Base-by-base conservation (phyloP, 2,797 vertebrate genomes). In the Echiichthys vipera region DNA sequence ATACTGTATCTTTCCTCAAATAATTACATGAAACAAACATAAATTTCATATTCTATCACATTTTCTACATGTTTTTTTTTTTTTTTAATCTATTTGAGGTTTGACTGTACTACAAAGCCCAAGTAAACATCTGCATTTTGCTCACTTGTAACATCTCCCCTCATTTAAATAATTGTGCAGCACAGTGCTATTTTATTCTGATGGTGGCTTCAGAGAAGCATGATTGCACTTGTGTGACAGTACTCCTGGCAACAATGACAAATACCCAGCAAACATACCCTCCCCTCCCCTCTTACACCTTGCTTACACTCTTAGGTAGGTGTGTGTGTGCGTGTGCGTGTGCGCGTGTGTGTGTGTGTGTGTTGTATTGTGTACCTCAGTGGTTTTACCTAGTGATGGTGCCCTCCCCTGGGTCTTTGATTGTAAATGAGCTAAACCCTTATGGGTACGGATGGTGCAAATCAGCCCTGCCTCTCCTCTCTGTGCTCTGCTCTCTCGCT, bases 391-490 rank as follows among this genome's bases (percentile, higher is more conserved):
- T 70, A 71, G 81, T 46, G 29, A 78, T 59, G 61, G 40, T 68
- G 46, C 47, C 57, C 27, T 92, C 93, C 90, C 88, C 45, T 29
- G 90, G 86, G 92, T 92, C 91, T 93, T 93, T 92, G 83, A 88
- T 91, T 89, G 91, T 93, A 92, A 93, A 90, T 88, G 80, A 85
- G 84, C 79, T 83, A 65, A 85, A 81, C 61, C 87, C 86, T 90
- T 55, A 30, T 71, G 86, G 15, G 34, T 30, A 25, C 24, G 77
- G 42, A 65, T 66, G 69, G 78, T n/a, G 80, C 82, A 67, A 68
- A 83, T 88, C 73, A 79, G 53, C 25, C 77, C 63, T 85, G 13
- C 83, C 72, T 79, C 83, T 75, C 78, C 77, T 71, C 22, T 25
- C 17, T 46, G 27, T 55, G 51, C 56, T 72, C 71, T 42, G 59